These are phyloP conservation scores for Agonopterix subpropinquella DNA, from an alignment of 2,888 invertebrate genomes.

Conservation along the genomic window DNA sequence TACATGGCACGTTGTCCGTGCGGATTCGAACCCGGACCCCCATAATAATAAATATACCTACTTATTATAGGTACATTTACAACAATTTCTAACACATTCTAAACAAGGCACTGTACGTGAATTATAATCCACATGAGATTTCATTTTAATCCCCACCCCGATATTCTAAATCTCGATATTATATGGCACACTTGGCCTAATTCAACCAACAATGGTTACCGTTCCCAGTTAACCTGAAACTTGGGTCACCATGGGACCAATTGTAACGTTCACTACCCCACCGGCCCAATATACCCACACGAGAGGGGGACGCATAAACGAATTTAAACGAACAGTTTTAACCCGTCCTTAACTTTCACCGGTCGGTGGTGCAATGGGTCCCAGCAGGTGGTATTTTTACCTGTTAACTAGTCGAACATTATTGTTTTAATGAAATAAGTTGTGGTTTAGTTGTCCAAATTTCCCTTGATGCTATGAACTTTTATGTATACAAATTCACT, in stretches of 20 bases:
- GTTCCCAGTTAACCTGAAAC: slow-evolving; percentile 50
- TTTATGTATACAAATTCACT: neutral
- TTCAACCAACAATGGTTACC: slow-evolving; percentile 38
- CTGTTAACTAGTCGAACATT: slow-evolving; percentile 19
- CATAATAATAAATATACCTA: no score
- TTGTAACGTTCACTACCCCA: slow-evolving; percentile 50
- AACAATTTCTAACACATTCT: no score
- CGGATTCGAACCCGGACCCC: no score
- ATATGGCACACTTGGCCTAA: slow-evolving; percentile 38
- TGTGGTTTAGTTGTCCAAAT: slow-evolving; percentile 28
- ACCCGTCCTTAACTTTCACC: slow-evolving; percentile 35
- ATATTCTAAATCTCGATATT: slow-evolving; percentile 24
- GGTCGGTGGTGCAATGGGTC: slow-evolving; percentile 21
- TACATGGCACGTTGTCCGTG: no score
- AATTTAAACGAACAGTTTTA: slow-evolving; percentile 68
- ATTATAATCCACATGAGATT: no score
- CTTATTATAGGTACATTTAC: no score
- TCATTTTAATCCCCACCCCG: neutral
- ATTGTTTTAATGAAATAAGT: slow-evolving; percentile 40
- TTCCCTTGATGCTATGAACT: slow-evolving; percentile 8
- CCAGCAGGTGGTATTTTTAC: slow-evolving; percentile 37
- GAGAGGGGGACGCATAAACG: slow-evolving; percentile 54
- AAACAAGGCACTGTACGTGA: no score
- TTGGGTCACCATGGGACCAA: slow-evolving; percentile 57
- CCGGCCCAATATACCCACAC: slow-evolving; percentile 15